Conservation (phyloP, 1,140 invertebrate genomes). For the Coptotermes formosanus region DNA sequence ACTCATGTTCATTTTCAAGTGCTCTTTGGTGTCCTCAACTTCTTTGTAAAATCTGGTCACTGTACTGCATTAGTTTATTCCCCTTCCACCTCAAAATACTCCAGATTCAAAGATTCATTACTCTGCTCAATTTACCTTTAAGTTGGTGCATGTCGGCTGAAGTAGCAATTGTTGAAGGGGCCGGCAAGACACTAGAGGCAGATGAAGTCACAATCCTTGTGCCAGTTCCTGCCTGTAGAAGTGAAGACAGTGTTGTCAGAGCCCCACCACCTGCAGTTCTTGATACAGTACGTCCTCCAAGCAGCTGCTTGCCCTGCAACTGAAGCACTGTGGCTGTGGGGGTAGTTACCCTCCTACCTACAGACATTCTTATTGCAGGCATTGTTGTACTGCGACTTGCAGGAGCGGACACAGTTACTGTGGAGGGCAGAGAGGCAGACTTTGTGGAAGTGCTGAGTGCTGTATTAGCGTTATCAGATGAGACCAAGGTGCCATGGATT, state of each 20-base stretch:
- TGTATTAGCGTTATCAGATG: background rate
- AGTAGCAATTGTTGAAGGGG: constrained; percentile 36
- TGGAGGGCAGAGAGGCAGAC: constrained; percentile 23
- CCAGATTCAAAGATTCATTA: no score
- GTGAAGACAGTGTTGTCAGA: constrained; percentile 39
- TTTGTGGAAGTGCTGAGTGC: background rate
- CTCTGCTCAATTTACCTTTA: constrained; percentile 45
- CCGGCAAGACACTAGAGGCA: constrained; percentile 42
- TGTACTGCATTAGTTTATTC: no score
- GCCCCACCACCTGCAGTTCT: constrained; percentile 37
- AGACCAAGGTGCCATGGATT: constrained; percentile 12
- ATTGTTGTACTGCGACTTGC: background rate
- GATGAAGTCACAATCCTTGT: constrained; percentile 37
- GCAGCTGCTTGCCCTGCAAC: constrained; percentile 21
- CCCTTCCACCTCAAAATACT: no score
- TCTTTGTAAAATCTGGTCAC: no score
- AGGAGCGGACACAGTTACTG: background rate
- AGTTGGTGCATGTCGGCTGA: constrained; percentile 36
- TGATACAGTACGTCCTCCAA: constrained; percentile 34
- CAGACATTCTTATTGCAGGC: background rate
- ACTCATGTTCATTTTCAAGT: no score
- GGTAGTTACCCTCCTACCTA: constrained; percentile 37
- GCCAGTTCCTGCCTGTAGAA: constrained; percentile 43
- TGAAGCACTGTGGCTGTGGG: constrained; percentile 37
- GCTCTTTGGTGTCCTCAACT: no score